These are phyloP conservation scores for Bradysia coprophila DNA, from an alignment of 1,140 invertebrate species.

Conservation along the genomic window DNA sequence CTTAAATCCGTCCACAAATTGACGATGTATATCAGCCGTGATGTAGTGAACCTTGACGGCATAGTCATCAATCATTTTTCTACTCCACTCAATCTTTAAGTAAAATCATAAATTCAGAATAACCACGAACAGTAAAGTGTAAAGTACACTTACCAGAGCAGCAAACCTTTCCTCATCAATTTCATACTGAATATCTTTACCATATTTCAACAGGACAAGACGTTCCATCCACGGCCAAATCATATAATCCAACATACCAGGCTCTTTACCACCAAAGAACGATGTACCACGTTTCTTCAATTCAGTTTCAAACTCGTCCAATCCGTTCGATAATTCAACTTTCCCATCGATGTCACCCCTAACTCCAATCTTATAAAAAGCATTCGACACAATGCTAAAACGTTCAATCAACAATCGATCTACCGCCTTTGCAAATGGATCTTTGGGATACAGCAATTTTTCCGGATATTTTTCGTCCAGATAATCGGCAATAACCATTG, in stretches of 20 bases:
- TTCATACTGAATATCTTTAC: slow-evolving; percentile 17
- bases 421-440: slow-evolving; percentile 56
- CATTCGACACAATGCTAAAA: too few relatives aligned
- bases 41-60: slow-evolving; percentile 45
- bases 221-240: slow-evolving; percentile 81
- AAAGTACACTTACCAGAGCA: slow-evolving; percentile 14
- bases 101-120: not conserved
- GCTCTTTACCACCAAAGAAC: slow-evolving; percentile 46
- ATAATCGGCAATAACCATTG: slow-evolving; percentile 64
- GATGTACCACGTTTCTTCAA: slow-evolving; percentile 35
- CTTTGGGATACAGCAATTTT: slow-evolving; percentile 41
- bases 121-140: not conserved
- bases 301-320: slow-evolving; percentile 44
- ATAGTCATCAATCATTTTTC: slow-evolving; percentile 45
- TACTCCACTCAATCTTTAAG: slow-evolving; percentile 37
- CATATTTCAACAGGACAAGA: slow-evolving; percentile 16
- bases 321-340: slow-evolving; percentile 7
- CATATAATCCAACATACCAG: slow-evolving; percentile 68
- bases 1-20: slow-evolving; percentile 42
- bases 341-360: slow-evolving; percentile 9
- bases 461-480: slow-evolving; percentile 61
- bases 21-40: slow-evolving; percentile 44
- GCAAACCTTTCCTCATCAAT: slow-evolving; percentile 17
- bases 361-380: too few relatives aligned
- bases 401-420: slow-evolving; percentile 65